Evolutionary conservation across 2,797 vertebrate genomes (phyloP).

Genomic region (Apogon hyalosoma): DNA sequence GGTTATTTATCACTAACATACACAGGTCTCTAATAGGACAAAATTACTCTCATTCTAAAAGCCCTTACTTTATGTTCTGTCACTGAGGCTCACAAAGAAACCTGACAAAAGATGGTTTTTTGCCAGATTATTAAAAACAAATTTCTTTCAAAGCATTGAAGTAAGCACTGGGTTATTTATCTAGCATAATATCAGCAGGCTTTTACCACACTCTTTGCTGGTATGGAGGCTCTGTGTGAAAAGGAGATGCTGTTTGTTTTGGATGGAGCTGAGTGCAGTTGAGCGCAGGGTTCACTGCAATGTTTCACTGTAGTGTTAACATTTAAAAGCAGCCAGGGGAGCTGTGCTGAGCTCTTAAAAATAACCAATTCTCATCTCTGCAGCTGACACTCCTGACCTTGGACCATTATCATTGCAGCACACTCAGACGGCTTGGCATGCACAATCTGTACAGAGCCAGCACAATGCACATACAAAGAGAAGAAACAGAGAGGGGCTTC

Average conservation of each 20-base stretch:
- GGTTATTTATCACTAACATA: slow-evolving; percentile 67
- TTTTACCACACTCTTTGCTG: slow-evolving; percentile 31
- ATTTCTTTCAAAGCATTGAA: slow-evolving; percentile 21
- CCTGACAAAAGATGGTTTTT: neutral
- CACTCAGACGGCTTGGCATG: slow-evolving; percentile 63
- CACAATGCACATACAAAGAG: slow-evolving; percentile 52
- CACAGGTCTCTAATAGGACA: slow-evolving; percentile 47
- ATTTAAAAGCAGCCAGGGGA: slow-evolving; percentile 77
- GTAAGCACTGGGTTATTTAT: slow-evolving; percentile 40
- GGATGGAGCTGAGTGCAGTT: slow-evolving; percentile 52
- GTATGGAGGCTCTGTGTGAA: slow-evolving; percentile 51
- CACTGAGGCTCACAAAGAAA: slow-evolving; percentile 3
- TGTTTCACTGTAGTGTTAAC: slow-evolving; percentile 74
- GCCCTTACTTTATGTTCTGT: slow-evolving; percentile 11
- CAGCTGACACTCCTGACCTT: slow-evolving; percentile 75
- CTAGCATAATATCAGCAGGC: slow-evolving; percentile 26
- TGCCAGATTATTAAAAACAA: slow-evolving; percentile 1
- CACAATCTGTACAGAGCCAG: slow-evolving; percentile 50
- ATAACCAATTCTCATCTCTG: slow-evolving; percentile 76
- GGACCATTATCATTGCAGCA: slow-evolving; percentile 73
- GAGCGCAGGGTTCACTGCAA: slow-evolving; percentile 57
- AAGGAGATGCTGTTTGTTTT: slow-evolving; percentile 58
- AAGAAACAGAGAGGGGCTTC: slow-evolving; percentile 33
- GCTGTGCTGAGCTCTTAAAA: slow-evolving; percentile 69
- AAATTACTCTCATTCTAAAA: slow-evolving; percentile 33